Percentiles rank a stretch among this genome's conserved stretches.
phyloP scores from a whole-genome alignment of 2,113 vertebrate genomes.

The Forbesichthys agassizii region DNA sequence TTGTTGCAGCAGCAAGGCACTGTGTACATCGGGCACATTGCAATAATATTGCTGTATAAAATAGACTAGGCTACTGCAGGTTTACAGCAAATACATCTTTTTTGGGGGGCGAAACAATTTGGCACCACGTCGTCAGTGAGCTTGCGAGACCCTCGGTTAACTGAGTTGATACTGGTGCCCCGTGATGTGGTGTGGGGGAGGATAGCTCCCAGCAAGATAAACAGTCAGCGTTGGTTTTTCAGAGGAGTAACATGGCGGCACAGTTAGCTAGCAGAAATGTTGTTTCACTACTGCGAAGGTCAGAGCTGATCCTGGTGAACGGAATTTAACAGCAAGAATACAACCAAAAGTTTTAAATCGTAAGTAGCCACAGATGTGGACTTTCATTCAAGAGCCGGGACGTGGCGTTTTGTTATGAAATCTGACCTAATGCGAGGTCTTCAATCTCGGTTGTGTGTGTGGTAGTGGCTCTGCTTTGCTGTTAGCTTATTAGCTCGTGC shows the following conservation, averaged over 20 bases:
- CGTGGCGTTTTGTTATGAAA: slow-evolving; percentile 52
- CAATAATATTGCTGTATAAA: too few relatives aligned
- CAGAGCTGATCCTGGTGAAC: slow-evolving; percentile 68
- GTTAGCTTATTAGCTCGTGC: slow-evolving; percentile 65
- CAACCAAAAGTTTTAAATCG: slow-evolving; percentile 48
- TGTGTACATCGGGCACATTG: too few relatives aligned
- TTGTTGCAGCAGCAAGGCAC: too few relatives aligned
- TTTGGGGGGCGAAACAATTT: background rate
- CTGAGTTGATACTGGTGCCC: slow-evolving; percentile 60
- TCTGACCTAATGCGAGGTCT: slow-evolving; percentile 50
- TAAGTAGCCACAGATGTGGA: slow-evolving; percentile 52
- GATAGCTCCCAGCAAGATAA: slow-evolving; percentile 77
- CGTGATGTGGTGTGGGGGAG: slow-evolving; percentile 73
- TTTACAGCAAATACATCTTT: too few relatives aligned
- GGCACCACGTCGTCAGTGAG: slow-evolving; percentile 17
- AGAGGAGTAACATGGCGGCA: slow-evolving; percentile 81
- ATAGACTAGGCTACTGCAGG: too few relatives aligned
- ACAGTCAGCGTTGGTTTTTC: slow-evolving; percentile 76
- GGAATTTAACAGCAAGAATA: slow-evolving; percentile 68
- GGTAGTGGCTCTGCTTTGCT: slow-evolving; percentile 62
- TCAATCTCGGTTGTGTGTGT: slow-evolving; percentile 75
- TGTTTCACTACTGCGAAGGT: slow-evolving; percentile 80
- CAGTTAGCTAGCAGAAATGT: slow-evolving; percentile 78
- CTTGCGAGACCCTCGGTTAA: slow-evolving; percentile 27
- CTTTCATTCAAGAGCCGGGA: slow-evolving; percentile 5